Evolutionary conservation across 92 coral and sea anemone genomes (phyloP).

Genomic region (Parazoanthus swiftii): DNA sequence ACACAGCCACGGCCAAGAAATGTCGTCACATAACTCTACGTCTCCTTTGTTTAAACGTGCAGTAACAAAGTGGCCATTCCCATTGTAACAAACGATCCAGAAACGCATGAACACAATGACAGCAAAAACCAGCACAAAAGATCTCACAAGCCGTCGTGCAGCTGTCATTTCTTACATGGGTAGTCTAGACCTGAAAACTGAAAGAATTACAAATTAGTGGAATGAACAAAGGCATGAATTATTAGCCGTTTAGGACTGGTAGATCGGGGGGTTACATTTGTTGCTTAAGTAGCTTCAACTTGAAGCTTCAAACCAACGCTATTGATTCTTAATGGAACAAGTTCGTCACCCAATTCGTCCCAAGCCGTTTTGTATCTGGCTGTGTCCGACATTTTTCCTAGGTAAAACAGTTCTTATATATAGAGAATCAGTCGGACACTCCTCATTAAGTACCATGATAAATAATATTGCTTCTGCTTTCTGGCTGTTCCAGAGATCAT

Average conservation of each 20-base stretch:
- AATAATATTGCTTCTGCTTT: no score
- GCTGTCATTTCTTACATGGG: background rate
- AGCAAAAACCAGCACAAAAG: background rate
- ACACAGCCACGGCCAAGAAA: conserved; percentile 39
- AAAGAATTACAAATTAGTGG: background rate
- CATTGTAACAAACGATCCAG: background rate
- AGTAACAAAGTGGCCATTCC: background rate
- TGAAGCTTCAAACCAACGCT: no score
- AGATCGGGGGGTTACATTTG: background rate
- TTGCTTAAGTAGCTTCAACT: no score
- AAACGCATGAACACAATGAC: background rate
- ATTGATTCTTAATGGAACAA: no score
- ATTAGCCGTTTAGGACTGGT: no score
- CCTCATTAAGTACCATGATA: no score
- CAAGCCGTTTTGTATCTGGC: no score
- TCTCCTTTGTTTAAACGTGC: background rate
- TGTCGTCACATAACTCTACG: background rate
- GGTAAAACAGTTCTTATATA: no score
- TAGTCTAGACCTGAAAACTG: background rate
- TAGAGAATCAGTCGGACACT: no score
- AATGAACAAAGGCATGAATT: background rate
- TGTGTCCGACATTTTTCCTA: no score
- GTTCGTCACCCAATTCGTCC: no score
- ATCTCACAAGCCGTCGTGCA: background rate
- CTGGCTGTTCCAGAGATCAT: no score